Base-by-base conservation (phyloP, 2,888 invertebrate species). In the Drosophila sordidula region DNA sequence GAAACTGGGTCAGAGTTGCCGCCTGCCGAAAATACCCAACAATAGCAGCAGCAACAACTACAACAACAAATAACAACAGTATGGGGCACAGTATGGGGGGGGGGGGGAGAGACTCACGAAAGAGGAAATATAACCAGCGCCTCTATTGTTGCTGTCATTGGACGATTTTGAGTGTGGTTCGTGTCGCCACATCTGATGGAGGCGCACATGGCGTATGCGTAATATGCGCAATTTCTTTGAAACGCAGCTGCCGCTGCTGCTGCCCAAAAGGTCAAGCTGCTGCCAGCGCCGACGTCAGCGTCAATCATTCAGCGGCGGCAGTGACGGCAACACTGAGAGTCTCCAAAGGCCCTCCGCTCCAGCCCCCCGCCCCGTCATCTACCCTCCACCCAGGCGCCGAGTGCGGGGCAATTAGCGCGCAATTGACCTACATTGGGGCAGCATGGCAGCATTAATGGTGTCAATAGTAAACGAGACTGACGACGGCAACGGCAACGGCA, bases 381-480 rank as follows among this genome's bases (percentile, higher is more conserved):
- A 3, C 45, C n/a, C 11, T 1, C 45, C 14, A 11, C 18, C 18
- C 26, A 36, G 61, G 55, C 63, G 75, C 81, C 78, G 77, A 84
- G 85, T 87, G 87, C 87, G 81, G 87, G 86, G 86, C 87, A 87
- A 87, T 87, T 87, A 87, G 87, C 89, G 89, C 86, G 89, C 89
- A 87, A 89, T 87, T 87, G 87, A 87, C 87, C 87, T 89, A 87
- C 89, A 87, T 87, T 87, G 86, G 68, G 80, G 78, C 86, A 82
- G 77, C 78, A 50, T 72, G 77, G 77, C 77, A 75, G 78, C 88
- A 85, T 86, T 87, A 87, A 87, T 87, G 87, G 89, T 89, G 87
- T 87, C 87, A 87, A 89, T 87, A 87, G 89, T 88, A 87, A 87
- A 89, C 89, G 89, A 84, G 85, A 85, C 89, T 80, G 78, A 72